These are phyloP conservation scores for Pardosa pseudoannulata DNA, from an alignment of 2,888 invertebrate species.

Conservation along the genomic window DNA sequence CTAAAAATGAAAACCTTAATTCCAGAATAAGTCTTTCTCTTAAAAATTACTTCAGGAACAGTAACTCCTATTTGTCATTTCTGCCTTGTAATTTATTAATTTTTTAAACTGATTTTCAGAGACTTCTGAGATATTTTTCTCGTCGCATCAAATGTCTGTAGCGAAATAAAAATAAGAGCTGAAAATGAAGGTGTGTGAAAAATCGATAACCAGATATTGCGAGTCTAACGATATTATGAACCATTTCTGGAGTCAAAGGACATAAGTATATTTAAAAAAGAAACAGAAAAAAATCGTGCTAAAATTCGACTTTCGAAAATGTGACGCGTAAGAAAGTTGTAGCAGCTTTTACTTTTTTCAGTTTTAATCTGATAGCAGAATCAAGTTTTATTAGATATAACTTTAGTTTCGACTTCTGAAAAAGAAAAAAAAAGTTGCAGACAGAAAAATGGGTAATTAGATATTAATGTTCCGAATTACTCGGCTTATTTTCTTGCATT, in stretches of 20 bases:
- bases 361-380: neutral
- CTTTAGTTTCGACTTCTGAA: neutral
- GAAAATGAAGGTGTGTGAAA: neutral
- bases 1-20: too few relatives aligned
- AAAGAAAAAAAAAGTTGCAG: neutral
- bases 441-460: conserved; percentile 8
- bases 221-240: neutral
- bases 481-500: neutral
- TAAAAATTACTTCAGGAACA: too few relatives aligned
- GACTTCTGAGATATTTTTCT: too few relatives aligned
- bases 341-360: neutral
- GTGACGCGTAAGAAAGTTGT: neutral
- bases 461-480: neutral
- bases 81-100: too few relatives aligned
- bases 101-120: too few relatives aligned
- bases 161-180: too few relatives aligned
- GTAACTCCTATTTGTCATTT: too few relatives aligned
- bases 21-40: too few relatives aligned
- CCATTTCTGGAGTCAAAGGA: neutral
- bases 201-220: neutral
- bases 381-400: neutral
- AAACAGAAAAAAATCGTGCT: neutral
- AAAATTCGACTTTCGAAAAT: neutral
- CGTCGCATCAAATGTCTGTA: too few relatives aligned
- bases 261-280: neutral